phyloP scores from a whole-genome alignment of 2,113 vertebrate genomes.

The Urocynchramus pylzowi region DNA sequence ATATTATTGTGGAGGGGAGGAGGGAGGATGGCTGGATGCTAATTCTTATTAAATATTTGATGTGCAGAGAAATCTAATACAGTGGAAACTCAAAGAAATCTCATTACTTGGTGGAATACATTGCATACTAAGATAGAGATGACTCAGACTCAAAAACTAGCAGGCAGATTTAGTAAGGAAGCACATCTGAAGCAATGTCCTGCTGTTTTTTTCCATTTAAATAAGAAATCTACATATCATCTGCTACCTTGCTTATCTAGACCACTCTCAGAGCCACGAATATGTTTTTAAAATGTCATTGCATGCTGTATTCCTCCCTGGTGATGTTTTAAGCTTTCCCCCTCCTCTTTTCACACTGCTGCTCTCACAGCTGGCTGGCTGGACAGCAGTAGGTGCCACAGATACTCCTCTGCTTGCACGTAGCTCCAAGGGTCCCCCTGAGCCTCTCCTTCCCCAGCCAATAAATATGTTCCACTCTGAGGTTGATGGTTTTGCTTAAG shows the following conservation, averaged over 20 bases:
- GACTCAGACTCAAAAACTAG: slow-evolving; percentile 16
- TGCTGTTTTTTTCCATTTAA: slow-evolving; percentile 34
- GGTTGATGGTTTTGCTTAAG: slow-evolving; percentile 15
- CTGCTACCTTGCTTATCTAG: background rate
- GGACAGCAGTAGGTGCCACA: background rate
- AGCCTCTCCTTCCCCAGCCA: background rate
- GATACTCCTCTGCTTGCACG: rapidly evolving
- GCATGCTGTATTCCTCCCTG: background rate
- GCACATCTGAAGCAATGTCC: background rate
- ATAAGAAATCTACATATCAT: background rate
- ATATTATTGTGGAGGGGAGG: slow-evolving; percentile 58
- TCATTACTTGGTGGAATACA: slow-evolving; percentile 43
- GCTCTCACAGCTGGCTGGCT: background rate
- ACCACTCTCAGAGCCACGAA: background rate
- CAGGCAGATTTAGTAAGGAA: background rate
- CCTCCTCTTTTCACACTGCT: background rate
- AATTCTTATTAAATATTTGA: slow-evolving; percentile 79
- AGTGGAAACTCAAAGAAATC: slow-evolving; percentile 56
- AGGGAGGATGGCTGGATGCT: slow-evolving; percentile 60
- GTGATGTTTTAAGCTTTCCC: background rate
- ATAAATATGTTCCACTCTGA: slow-evolving; percentile 15
- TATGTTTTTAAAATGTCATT: background rate
- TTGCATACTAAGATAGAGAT: slow-evolving; percentile 46
- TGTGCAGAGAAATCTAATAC: slow-evolving; percentile 64
- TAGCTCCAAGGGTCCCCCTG: background rate